phyloP scores from a whole-genome alignment of 2,888 invertebrate genomes.

The Amphiduros pacificus region DNA sequence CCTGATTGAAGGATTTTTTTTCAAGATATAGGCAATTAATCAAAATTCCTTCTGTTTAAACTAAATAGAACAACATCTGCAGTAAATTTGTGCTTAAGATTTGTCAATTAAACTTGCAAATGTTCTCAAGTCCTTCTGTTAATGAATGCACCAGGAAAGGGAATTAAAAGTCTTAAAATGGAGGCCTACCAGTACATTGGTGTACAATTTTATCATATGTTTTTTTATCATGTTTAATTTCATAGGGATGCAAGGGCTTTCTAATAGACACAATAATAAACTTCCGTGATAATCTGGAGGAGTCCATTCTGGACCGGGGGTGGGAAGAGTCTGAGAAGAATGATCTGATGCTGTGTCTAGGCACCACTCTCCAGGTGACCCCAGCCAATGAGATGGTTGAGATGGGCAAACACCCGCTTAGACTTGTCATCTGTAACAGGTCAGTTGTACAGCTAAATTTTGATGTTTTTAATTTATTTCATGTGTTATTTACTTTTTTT shows the following conservation, averaged over 20 bases:
- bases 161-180: too few relatives aligned
- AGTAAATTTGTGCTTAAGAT: too few relatives aligned
- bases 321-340: slow-evolving; percentile 30
- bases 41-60: too few relatives aligned
- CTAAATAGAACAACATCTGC: too few relatives aligned
- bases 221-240: neutral
- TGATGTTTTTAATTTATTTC: too few relatives aligned
- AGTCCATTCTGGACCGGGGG: slow-evolving; percentile 39
- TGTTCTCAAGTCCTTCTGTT: too few relatives aligned
- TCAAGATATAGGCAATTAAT: too few relatives aligned
- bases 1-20: too few relatives aligned
- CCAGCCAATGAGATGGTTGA: slow-evolving; percentile 49
- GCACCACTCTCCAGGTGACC: slow-evolving; percentile 51
- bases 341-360: slow-evolving; percentile 52
- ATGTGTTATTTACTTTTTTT: too few relatives aligned
- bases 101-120: too few relatives aligned
- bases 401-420: slow-evolving; percentile 33
- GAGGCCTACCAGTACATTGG: neutral
- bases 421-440: slow-evolving; percentile 49
- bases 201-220: neutral
- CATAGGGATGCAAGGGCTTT: slow-evolving; percentile 41
- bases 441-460: slow-evolving; percentile 17
- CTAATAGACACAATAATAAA: slow-evolving; percentile 54
- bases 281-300: slow-evolving; percentile 49
- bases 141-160: too few relatives aligned